Evolutionary conservation across 2,797 vertebrate genomes (phyloP).

Genomic region (Rousettus madagascariensis): DNA sequence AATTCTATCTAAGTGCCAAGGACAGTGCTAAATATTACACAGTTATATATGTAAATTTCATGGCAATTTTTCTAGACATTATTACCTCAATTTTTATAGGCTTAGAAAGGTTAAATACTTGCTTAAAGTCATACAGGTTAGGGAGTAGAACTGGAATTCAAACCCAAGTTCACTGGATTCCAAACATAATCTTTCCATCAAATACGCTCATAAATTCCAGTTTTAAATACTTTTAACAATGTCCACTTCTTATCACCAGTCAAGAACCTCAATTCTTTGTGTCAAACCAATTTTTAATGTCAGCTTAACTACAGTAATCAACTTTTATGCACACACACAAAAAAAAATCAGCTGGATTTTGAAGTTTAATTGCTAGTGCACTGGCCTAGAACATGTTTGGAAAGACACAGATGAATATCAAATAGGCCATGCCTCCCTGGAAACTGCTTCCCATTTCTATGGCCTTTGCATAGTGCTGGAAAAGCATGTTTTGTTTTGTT

Average conservation of each 20-base stretch:
- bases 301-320: constrained; percentile 33
- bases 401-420: neutral
- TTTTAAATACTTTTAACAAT: constrained; percentile 1
- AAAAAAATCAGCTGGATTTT: neutral
- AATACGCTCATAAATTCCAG: neutral
- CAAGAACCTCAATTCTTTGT: neutral
- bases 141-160: constrained; percentile 21
- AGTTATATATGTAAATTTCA: neutral
- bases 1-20: neutral
- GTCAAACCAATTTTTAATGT: neutral
- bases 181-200: neutral
- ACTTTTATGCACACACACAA: neutral
- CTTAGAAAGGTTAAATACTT: neutral
- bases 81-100: neutral
- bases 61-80: neutral
- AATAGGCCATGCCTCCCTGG: neutral
- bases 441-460: neutral
- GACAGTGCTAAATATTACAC: neutral
- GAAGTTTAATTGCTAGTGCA: neutral
- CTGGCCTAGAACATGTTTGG: neutral
- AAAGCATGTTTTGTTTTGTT: neutral
- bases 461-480: neutral
- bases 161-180: neutral
- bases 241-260: neutral
- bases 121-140: neutral